A percentile compares a stretch with the other conserved stretches of the same genome.
Conservation (phyloP, 2,113 vertebrate species). For the Clarias batrachus region DNA sequence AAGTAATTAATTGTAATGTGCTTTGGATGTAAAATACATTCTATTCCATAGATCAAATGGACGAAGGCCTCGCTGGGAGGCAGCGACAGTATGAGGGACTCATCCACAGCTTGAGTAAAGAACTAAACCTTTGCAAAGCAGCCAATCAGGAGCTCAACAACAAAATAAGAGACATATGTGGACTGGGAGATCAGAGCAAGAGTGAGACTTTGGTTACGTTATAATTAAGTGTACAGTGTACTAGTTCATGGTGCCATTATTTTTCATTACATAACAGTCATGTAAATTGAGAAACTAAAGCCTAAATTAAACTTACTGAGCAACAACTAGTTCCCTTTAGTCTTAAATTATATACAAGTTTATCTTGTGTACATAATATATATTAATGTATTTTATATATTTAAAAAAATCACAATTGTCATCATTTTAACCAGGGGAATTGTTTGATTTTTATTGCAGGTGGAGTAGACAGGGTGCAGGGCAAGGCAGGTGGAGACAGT, state of each 20-base stretch:
- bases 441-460: conserved; percentile 46
- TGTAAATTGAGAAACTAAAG: not conserved
- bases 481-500: conserved; percentile 52
- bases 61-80: conserved; percentile 84
- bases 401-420: not conserved
- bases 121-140: conserved; percentile 80
- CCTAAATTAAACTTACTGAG: not conserved
- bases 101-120: conserved; percentile 86
- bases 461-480: conserved; percentile 34
- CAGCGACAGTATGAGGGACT: conserved; percentile 86
- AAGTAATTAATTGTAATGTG: not conserved
- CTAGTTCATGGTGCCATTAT: not conserved
- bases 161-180: conserved; percentile 71
- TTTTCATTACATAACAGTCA: not conserved
- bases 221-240: not conserved
- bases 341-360: not conserved
- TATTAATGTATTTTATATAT: not conserved
- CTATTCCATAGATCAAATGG: conserved; percentile 82
- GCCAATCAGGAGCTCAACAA: conserved; percentile 85
- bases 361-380: too few species aligned
- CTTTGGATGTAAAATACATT: not conserved
- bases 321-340: not conserved
- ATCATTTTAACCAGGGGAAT: conserved; percentile 27
- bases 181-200: conserved; percentile 68
- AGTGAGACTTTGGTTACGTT: conserved; percentile 65